Base-by-base conservation (phyloP, 37 sponge, comb jelly and placozoan genomes). In the Aplysina aerophoba region DNA sequence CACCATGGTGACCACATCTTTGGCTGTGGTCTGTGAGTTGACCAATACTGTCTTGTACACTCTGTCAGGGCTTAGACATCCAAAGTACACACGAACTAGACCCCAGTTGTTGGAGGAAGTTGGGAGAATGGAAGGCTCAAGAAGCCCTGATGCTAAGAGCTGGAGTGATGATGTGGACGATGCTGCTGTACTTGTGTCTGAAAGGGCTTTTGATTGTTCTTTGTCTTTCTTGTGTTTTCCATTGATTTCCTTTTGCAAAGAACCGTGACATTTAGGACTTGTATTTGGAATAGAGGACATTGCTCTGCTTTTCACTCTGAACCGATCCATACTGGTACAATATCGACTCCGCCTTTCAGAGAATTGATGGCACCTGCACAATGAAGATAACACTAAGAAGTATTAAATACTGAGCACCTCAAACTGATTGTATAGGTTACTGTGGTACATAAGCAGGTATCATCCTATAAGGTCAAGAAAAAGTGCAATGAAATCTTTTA, bases 11-110 rank as follows among this genome's bases (percentile, higher is more conserved):
- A 75, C 15, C n/a, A 75, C 54, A 14, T 75, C 78, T 40, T 75
- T 75, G 54, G 54, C 24, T 50, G 78, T 75, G 44, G 78, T 75
- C 38, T 75, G 41, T 36, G 78, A 54, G 50, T 40, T 75, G 40
- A 75, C 78, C 44, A 75, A 44, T 4, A 75, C 78, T 50, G 78
- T 75, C 37, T 75, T 75, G 78, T 75, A 75, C 20, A 75, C 78
- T 36, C 53, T 75, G 11, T 40, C 78, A 24, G 78, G 78, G 25
- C 20, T 75, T n/a, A 75, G 44, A 36, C 38, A 16, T 11, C 78
- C 78, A 31, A 40, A 22, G 53, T 75, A 41, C 15, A 75, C 78
- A 41, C 78, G 78, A 41, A 75, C 25, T 2, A 75, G 78, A n/a
- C 78, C 54, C 78, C 78, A 75, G 16, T 40, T 75, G 53, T 75